Base-by-base conservation (phyloP, 2,888 invertebrate genomes). In the Ischnura elegans region DNA sequence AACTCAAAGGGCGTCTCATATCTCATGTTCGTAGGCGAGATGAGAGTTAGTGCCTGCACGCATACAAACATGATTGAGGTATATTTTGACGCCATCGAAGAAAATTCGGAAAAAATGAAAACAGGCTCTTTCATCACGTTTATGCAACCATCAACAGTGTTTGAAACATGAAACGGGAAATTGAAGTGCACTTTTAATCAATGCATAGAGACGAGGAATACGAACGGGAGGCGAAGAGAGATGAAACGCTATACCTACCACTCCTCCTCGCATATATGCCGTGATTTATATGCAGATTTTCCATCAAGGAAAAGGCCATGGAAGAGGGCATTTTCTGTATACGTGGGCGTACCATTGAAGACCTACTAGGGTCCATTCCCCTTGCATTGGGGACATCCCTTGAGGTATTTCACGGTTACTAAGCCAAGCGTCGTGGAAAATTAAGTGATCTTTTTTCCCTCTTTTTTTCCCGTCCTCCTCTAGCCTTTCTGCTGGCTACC, bases 401-500 rank as follows among this genome's bases (percentile, higher is more conserved):
- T 5, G 36, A 10, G 76, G 76, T 36, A 76, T 76, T 76, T 76
- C 76, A 76, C 76, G 76, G 76, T 76, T 76, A 76, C 29, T 76
- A 76, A 76, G 76, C 76, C 76, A 76, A 36, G 29, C 76, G 76
- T 76, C 76, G 76, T 36, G 76, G 76, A 76, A 76, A 76, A 76
- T 76, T 76, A 76, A 76, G 76, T 36, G 76, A 76, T 76, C 76
- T 16, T 76, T 76, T 76, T 36, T 36, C 36, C 36, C 25, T 29
- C 25, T 76, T 36, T 25, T 76, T 61, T 61, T 76, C 10, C 36
- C n/a, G 29, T 5, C 36, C 29, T 13, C 10, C 76, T 36, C 5
- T 13, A 36, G 25, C 36, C 76, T 66, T 66, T 25, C 76, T 25
- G 36, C 36, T n/a, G 29, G 6, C n/a, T 13, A 76, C 16, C 76